A percentile compares a stretch with the other conserved stretches of the same genome.
Conservation (phyloP, 1,140 invertebrate genomes). For the Sinella curviseta region DNA sequence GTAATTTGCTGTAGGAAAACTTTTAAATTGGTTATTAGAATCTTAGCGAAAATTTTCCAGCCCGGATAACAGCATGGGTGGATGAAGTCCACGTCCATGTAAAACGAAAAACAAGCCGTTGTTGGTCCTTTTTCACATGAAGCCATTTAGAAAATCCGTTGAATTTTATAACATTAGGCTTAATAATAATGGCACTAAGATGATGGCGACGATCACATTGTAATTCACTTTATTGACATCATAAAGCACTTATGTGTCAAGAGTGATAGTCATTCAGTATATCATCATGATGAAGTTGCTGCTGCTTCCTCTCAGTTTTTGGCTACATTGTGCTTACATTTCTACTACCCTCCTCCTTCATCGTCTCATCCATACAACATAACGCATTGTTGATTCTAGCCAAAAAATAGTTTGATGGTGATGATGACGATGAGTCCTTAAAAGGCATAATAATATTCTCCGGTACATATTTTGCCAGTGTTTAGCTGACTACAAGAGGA, state of each 20-base stretch:
- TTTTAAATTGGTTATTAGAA: too few species aligned
- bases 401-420: too few species aligned
- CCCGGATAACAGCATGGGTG: too few species aligned
- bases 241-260: slow-evolving; percentile 19
- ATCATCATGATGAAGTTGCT: not conserved
- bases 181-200: not conserved
- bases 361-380: not conserved
- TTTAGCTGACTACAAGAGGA: not conserved
- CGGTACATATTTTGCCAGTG: not conserved
- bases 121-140: not conserved
- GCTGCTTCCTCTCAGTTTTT: not conserved
- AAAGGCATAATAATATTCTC: not conserved
- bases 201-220: not conserved
- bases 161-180: not conserved
- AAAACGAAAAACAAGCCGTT: too few species aligned
- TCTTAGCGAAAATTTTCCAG: too few species aligned
- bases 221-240: slow-evolving; percentile 25
- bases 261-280: slow-evolving; percentile 5
- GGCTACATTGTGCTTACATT: not conserved
- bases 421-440: not conserved
- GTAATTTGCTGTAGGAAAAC: too few species aligned
- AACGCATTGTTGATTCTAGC: not conserved
- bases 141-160: not conserved
- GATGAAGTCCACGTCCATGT: too few species aligned
- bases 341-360: not conserved